phyloP scores from a whole-genome alignment of 2,113 vertebrate genomes.

The Onychostoma macrolepis region DNA sequence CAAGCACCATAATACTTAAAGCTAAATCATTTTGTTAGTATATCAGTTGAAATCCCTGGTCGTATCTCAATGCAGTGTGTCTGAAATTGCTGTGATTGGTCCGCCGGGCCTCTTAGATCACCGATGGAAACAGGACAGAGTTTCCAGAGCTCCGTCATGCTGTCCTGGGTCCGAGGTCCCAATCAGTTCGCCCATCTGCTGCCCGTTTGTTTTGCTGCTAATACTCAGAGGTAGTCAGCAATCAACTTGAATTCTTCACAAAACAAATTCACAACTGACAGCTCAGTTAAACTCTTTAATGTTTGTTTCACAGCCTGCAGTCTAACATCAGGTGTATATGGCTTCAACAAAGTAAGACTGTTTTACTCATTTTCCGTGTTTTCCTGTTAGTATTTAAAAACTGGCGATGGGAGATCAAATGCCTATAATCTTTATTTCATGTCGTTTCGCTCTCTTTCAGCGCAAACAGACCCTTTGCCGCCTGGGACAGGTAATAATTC shows the following conservation, averaged over 20 bases:
- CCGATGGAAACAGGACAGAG: constrained; percentile 36
- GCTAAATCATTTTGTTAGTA: not conserved
- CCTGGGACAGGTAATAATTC: constrained; percentile 67
- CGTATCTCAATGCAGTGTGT: constrained; percentile 57
- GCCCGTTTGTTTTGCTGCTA: constrained; percentile 71
- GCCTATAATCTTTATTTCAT: not conserved
- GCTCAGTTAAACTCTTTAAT: constrained; percentile 41
- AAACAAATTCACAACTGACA: not conserved
- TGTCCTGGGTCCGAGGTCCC: constrained; percentile 66
- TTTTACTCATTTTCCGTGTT: not conserved
- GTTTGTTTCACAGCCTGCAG: constrained; percentile 70
- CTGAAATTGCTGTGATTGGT: constrained; percentile 70
- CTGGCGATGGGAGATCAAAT: not conserved
- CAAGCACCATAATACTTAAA: not conserved
- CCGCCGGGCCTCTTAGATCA: constrained; percentile 64
- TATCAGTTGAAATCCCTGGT: not conserved
- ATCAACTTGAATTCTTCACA: not conserved
- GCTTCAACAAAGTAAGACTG: constrained; percentile 74
- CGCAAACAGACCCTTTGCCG: constrained; percentile 61
- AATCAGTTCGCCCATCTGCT: constrained; percentile 65
- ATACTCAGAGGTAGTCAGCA: constrained; percentile 66
- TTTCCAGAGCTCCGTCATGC: constrained; percentile 41
- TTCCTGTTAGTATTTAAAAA: not conserved
- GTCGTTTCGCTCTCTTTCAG: constrained; percentile 58
- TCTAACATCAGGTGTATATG: constrained; percentile 71